These are phyloP conservation scores for Champsocephalus esox DNA, from an alignment of 2,797 vertebrate species.

Conservation along the genomic window DNA sequence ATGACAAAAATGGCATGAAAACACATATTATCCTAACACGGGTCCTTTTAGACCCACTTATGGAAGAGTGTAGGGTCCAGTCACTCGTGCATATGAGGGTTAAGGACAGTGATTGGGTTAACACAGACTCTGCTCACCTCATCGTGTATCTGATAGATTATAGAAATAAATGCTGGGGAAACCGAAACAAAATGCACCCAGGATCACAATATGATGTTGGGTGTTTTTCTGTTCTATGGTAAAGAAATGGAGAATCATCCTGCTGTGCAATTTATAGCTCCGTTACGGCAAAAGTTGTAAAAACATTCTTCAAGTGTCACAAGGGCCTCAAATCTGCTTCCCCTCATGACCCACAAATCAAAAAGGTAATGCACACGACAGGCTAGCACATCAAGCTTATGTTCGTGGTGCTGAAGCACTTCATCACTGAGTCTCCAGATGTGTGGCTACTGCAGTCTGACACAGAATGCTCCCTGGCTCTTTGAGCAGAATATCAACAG, in stretches of 20 bases:
- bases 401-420: constrained; percentile 35
- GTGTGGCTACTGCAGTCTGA: not conserved
- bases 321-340: constrained; percentile 28
- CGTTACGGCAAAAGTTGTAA: constrained; percentile 23
- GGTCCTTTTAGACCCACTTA: no score
- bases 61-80: no score
- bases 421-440: constrained; percentile 35
- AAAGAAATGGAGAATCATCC: constrained; percentile 20
- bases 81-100: not conserved
- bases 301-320: constrained; percentile 48
- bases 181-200: constrained; percentile 5
- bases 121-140: constrained; percentile 17
- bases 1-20: no score
- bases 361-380: constrained; percentile 44
- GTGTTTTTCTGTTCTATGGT: constrained; percentile 27
- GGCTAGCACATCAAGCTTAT: constrained; percentile 26
- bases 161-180: not conserved
- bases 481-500: not conserved
- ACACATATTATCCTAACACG: no score
- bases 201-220: constrained; percentile 4
- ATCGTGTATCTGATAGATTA: constrained; percentile 14
- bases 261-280: constrained; percentile 54
- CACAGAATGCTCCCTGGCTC: not conserved
- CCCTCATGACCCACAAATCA: constrained; percentile 42
- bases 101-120: constrained; percentile 25